These are phyloP conservation scores for Sarcophilus harrisii DNA, from an alignment of 2,797 vertebrate species.

Conservation along the genomic window DNA sequence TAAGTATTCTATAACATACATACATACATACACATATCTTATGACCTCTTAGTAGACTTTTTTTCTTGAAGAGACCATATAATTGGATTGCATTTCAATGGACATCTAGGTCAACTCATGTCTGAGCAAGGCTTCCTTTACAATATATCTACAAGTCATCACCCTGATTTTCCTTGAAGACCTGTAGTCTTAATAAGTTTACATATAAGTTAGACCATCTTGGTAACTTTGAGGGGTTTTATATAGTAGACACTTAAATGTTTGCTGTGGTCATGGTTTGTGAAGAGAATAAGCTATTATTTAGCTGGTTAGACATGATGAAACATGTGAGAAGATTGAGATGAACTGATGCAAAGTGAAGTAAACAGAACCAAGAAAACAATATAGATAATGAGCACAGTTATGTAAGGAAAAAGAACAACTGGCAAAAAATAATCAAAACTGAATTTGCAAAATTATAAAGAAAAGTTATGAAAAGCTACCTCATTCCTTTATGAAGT, in stretches of 20 bases:
- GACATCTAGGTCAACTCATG: background rate
- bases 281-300: background rate
- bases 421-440: background rate
- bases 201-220: background rate
- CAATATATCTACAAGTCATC: background rate
- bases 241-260: background rate
- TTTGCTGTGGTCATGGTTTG: background rate
- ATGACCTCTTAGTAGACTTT: background rate
- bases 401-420: background rate
- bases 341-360: background rate
- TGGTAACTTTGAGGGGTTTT: background rate
- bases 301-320: background rate
- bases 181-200: background rate
- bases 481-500: background rate
- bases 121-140: background rate
- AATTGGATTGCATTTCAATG: background rate
- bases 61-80: background rate
- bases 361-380: background rate
- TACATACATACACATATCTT: background rate
- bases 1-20: background rate
- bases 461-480: background rate
- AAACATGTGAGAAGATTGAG: background rate
- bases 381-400: background rate
- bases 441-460: background rate
- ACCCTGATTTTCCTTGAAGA: background rate